Base-by-base conservation (phyloP, 53 echinoderm and acorn worm species). In the Zoroaster sp. region DNA sequence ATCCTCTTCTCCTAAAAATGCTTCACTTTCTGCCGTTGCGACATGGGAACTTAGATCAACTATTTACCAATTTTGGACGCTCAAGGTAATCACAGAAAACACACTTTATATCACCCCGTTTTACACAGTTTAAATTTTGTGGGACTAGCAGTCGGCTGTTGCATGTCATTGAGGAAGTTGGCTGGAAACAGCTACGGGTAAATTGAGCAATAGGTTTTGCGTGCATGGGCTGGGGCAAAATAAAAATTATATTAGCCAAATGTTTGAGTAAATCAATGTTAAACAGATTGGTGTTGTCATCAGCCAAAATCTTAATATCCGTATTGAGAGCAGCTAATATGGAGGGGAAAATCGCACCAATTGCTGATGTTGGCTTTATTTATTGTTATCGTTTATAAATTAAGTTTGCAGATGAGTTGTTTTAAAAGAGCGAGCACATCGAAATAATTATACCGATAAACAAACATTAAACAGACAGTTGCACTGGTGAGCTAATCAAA, bases 31-130 rank as follows among this genome's bases (percentile, higher is more conserved):
- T 36, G 25, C 70, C 33, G 4, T 70, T 35, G 85, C 42, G 85
- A 59, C 63, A 31, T 14, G 53, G 85, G 85, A 85, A 85, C 85
- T 85, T 70, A 85, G 36, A 85, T 69, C 85, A 71, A 71, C 85
- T 42, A 18, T 45, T 71, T 14, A n/a, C n/a, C 38, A 28, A 23
- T 12, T 71, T 35, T 31, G 5, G 52, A 71, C 71, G 52, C 51
- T 18, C 23, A 35, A 47, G 35, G 35, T 34, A 9, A 71, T 44
- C 47, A 69, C 33, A 49, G 37, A 70, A 71, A 35, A 85, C 70
- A 39, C 44, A 13, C 45, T 66, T 34, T 46, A 59, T 59, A 59
- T 20, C 53, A 59, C 54, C 20, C 11, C 11, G 63, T 59, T 59
- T 21, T 59, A 28, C 10, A 10, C 28, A 59, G 63, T 59, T 28